Conservation (phyloP, 1,140 invertebrate genomes). For the Trichonephila clavata region DNA sequence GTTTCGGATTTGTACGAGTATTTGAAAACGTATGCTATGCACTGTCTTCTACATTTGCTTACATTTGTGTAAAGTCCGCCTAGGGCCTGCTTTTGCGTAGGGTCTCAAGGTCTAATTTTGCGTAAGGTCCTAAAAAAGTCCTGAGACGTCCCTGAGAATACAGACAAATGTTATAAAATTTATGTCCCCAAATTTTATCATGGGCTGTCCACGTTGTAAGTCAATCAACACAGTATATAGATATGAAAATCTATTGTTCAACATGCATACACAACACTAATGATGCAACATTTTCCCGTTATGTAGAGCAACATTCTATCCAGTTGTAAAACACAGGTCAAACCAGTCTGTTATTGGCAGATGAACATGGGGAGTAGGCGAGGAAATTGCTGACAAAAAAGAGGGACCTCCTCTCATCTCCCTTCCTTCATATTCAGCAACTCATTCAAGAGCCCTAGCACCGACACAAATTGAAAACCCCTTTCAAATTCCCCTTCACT, state of each 20-base stretch:
- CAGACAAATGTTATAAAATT: no score
- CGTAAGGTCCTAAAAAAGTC: no score
- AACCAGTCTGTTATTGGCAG: neutral
- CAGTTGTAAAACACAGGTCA: neutral
- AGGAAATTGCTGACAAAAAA: neutral
- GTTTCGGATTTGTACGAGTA: no score
- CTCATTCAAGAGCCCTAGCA: neutral
- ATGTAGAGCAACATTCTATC: neutral
- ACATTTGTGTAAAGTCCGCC: no score
- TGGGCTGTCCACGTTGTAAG: no score
- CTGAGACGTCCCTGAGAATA: no score
- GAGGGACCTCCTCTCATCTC: neutral
- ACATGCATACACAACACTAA: neutral
- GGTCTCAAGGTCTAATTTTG: no score
- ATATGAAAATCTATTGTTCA: neutral
- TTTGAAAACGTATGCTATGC: no score
- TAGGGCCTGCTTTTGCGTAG: no score
- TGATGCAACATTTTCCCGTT: neutral
- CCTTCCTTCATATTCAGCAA: neutral
- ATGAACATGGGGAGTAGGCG: neutral
- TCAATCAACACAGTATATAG: no score
- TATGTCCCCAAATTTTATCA: no score
- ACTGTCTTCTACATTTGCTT: no score
- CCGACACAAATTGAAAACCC: conserved; percentile 48
- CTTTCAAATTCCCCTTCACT: neutral